Base-by-base conservation (phyloP, 2,113 vertebrate species). In the Daboia siamensis region DNA sequence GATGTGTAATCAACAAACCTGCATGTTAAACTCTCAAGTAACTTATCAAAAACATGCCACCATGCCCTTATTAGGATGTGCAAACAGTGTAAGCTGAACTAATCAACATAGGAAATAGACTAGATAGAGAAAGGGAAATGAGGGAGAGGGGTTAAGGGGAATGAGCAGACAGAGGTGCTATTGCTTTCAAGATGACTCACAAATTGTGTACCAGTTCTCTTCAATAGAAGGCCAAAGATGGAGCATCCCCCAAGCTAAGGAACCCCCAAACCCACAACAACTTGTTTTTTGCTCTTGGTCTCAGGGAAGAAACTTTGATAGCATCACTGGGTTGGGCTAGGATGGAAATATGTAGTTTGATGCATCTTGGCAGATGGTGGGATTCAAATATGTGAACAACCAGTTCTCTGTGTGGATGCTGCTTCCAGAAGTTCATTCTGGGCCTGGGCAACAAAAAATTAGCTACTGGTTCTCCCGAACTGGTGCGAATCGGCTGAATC, bases 31-130 rank as follows among this genome's bases (percentile, higher is more conserved):
- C 86, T 93, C 55, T 93, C 74, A 85, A 94, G 80, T 51, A 80
- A 74, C 69, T 95, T 90, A 93, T 92, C 5, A 0, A 94, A 93
- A 91, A 46, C 20, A 46, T 85, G 3, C 69, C 91, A 59, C 95
- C 93, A 91, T 44, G 8, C 94, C 91, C 93, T 94, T 94, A 94
- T 95, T 93, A 94, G 94, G 87, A 94, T 93, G 92, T 69, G 92
- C 92, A 93, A 93, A 90, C 84, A 84, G 90, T 85, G 21, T 57
- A 93, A 94, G 94, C 94, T 95, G 93, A 95, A 95, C 91, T 93
- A 94, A 96, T 94, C 89, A 91, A 94, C 92, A 17, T 12, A 86
- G 94, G 88, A 92, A 92, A 87, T 56, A 74, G 93, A 91, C 61
- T 95, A 2, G 90, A 93, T 93, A 92, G 91, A 94, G 91, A 57